Evolutionary conservation across 2,113 vertebrate species (phyloP).

Genomic region (Dromaius novaehollandiae): DNA sequence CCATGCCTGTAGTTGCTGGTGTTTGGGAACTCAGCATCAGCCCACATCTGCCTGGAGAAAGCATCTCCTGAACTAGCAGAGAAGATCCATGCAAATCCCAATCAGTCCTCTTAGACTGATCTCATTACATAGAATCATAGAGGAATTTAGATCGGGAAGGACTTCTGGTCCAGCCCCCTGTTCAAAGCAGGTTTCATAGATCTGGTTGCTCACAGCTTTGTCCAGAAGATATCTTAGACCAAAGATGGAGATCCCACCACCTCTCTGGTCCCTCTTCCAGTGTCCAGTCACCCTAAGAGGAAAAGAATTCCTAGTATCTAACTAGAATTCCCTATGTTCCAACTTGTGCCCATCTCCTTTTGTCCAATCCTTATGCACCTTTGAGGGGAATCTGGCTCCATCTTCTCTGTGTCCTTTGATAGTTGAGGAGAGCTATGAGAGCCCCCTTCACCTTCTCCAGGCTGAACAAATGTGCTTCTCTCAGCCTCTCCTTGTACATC

Average conservation of each 20-base stretch:
- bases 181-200: background rate
- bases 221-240: background rate
- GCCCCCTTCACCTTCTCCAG: background rate
- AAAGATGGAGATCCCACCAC: background rate
- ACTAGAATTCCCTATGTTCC: background rate
- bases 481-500: background rate
- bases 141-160: background rate
- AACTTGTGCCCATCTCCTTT: background rate
- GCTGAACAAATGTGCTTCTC: background rate
- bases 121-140: background rate
- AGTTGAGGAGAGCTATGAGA: background rate
- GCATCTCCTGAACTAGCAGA: background rate
- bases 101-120: fast-evolving
- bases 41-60: background rate
- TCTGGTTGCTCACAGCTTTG: background rate
- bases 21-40: background rate
- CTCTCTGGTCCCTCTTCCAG: background rate
- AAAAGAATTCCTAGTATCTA: background rate
- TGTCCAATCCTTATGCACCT: background rate
- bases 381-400: background rate
- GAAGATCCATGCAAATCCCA: background rate
- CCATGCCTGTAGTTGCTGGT: background rate
- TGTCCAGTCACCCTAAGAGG: background rate
- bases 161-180: background rate
- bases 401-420: background rate